Evolutionary conservation across 2,113 vertebrate species (phyloP), one percentile per base, ranked within the genome.

Genomic region (Leptocoma aspasia): DNA sequence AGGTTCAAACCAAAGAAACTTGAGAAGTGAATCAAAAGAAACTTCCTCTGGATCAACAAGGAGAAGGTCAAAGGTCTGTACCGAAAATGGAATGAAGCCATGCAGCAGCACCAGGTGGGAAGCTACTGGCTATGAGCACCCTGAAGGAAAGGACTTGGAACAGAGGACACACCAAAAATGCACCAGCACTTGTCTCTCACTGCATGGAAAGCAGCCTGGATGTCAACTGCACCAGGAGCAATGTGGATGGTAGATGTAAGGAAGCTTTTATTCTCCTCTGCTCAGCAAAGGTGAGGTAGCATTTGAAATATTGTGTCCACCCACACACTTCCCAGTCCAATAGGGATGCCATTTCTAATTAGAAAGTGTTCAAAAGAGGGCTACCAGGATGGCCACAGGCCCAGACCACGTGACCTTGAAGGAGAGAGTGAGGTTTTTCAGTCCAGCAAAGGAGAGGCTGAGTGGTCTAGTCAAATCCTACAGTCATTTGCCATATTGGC

Each of bases 41-140:
- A 31, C 6, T 71, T 72, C 28, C 20, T 18, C 9, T 73, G 26
- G 12, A 79, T 44, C 52, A 76, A 44, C 21, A 82, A 60, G 28
- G 31, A 82, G 24, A 64, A 82, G 20, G 27, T 22, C 23, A 13
- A 87, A 72, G 15, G 3, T 90, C 49, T 82, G 31, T 17, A 41
- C 19, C 44, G 24, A n/a, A n/a, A 41, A 50, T 11, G 10, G 24
- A 7, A 84, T 39, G 68, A 65, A 14, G 11, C 14, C 5, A 2
- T 19, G 54, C 28, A 83, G n/a, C 31, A 77, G 42, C 23, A 72
- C 7, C 22, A 35, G 18, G 42, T 28, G 19, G 23, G 45, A 91
- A 70, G 5, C 35, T n/a, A 52, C 8, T 0, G 0, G 27, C 15
- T 75, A 42, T 0, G 2, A 82, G 42, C 3, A 11, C 7, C 19